phyloP scores from a whole-genome alignment of 2,113 vertebrate genomes.

The Elanus axillaris region DNA sequence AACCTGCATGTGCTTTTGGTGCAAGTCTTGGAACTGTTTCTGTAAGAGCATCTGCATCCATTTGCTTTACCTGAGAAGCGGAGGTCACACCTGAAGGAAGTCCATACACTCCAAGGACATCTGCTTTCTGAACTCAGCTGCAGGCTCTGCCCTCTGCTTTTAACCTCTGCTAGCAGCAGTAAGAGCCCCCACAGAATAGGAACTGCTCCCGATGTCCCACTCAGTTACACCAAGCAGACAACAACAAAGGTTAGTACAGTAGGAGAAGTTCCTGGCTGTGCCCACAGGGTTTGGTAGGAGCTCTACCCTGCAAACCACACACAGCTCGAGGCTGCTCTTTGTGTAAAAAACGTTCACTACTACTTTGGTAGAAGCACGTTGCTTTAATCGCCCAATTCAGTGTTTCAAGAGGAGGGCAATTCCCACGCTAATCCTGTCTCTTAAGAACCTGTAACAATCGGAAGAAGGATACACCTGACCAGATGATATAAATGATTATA shows the following conservation, averaged over 20 bases:
- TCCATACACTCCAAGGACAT: neutral
- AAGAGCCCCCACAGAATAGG: neutral
- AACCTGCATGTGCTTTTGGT: fast-evolving
- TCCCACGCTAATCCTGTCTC: neutral
- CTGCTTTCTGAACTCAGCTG: neutral
- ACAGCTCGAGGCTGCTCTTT: neutral
- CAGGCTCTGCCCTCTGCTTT: neutral
- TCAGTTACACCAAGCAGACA: neutral
- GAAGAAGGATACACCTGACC: neutral
- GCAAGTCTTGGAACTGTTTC: neutral
- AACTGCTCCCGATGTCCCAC: neutral
- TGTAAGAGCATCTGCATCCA: neutral
- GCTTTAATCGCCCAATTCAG: neutral
- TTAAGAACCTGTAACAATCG: neutral
- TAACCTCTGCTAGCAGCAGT: neutral
- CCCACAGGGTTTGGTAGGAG: neutral
- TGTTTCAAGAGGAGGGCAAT: neutral
- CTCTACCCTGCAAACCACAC: neutral
- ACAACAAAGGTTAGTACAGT: neutral
- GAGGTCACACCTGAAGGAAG: neutral
- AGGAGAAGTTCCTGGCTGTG: neutral
- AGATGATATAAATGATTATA: neutral
- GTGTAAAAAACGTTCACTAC: neutral
- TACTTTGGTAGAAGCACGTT: neutral
- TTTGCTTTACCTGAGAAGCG: neutral